phyloP scores from a whole-genome alignment of 2,113 vertebrate species.

The Puma concolor region DNA sequence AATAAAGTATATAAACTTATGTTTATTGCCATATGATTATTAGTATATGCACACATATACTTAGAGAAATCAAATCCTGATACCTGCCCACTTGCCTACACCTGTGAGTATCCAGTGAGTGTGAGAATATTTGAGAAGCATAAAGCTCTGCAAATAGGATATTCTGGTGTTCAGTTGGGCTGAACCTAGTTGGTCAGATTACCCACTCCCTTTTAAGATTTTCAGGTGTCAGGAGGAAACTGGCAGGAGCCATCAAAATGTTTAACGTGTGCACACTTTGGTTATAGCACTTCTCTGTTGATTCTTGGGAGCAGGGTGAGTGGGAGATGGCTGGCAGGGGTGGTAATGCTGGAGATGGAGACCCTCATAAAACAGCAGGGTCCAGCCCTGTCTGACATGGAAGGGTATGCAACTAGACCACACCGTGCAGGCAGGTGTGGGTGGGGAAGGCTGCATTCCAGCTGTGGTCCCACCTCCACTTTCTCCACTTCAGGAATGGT shows the following conservation, averaged over 20 bases:
- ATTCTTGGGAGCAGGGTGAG: not conserved
- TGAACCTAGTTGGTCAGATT: not conserved
- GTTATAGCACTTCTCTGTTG: not conserved
- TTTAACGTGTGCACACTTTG: not conserved
- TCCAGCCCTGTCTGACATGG: not conserved
- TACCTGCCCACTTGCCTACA: not conserved
- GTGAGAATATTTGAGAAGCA: not conserved
- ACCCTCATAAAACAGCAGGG: not conserved
- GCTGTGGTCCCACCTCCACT: not conserved
- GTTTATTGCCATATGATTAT: not conserved
- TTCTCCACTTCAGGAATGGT: not conserved
- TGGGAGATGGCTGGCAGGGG: not conserved
- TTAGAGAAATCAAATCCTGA: not conserved
- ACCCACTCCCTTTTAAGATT: not conserved
- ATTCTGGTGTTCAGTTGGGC: not conserved
- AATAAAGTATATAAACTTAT: not conserved
- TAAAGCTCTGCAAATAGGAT: not conserved
- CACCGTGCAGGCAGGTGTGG: accelerated
- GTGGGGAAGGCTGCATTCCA: not conserved
- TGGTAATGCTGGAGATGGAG: not conserved
- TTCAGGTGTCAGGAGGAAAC: not conserved
- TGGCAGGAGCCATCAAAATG: not conserved
- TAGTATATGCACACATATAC: not conserved
- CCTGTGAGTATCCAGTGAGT: not conserved
- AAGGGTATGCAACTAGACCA: not conserved